Evolutionary conservation across 2,888 invertebrate genomes (phyloP).

Genomic region (Autographa gamma): DNA sequence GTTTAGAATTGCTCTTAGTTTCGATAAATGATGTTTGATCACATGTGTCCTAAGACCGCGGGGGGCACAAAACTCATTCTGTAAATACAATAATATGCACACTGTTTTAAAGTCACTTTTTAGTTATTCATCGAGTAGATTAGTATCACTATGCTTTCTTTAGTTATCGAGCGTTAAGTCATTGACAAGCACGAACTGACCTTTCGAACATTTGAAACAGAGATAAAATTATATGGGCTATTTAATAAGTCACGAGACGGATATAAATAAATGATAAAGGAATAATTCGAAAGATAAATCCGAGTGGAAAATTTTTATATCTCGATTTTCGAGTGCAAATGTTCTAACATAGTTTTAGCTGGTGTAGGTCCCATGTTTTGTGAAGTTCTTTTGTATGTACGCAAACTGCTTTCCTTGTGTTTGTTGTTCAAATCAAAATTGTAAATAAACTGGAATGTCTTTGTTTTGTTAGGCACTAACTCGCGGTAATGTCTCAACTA

Average conservation of each 20-base stretch:
- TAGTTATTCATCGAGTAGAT: constrained; percentile 36
- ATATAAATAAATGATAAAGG: constrained; percentile 8
- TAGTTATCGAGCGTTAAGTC: constrained; percentile 10
- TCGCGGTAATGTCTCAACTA: constrained; percentile 42
- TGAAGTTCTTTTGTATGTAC: constrained; percentile 27
- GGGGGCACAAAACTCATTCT: not conserved
- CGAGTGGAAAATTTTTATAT: constrained; percentile 7
- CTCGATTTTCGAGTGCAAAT: not conserved
- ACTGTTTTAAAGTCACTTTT: constrained; percentile 24
- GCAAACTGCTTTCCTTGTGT: constrained; percentile 39
- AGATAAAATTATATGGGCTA: constrained; percentile 25
- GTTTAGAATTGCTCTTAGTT: not conserved
- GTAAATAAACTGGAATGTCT: constrained; percentile 8
- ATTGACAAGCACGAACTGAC: constrained; percentile 22
- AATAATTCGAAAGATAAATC: constrained; percentile 18
- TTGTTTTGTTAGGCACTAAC: constrained; percentile 28
- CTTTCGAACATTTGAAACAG: constrained; percentile 21
- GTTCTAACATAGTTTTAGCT: not conserved
- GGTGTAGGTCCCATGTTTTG: constrained; percentile 29
- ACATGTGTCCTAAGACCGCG: not conserved
- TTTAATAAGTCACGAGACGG: constrained; percentile 12
- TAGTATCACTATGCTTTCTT: constrained; percentile 14
- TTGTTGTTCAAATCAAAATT: constrained; percentile 9
- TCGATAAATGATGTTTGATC: not conserved
- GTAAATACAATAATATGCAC: constrained; percentile 1